Percentiles rank a stretch among this genome's conserved stretches.
phyloP scores from a whole-genome alignment of 2,888 invertebrate genomes.

The Eudasyphora cyanicolor region DNA sequence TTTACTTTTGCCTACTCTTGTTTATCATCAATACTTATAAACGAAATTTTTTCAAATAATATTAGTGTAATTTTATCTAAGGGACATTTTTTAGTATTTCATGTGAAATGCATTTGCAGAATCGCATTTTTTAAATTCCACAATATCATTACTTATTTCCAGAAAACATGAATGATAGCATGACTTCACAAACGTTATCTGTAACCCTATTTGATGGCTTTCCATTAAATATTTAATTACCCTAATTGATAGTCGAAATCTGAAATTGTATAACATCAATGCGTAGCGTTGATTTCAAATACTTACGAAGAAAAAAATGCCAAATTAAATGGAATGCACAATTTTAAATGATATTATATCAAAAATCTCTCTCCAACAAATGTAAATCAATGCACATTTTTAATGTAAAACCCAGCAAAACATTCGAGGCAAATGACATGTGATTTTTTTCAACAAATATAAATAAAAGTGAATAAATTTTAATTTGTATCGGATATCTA shows the following conservation, averaged over 20 bases:
- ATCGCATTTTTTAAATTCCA: not conserved
- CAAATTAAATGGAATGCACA: slow-evolving; percentile 2
- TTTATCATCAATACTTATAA: too few relatives aligned
- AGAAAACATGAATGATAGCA: too few relatives aligned
- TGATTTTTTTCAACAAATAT: too few relatives aligned
- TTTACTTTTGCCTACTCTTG: too few relatives aligned
- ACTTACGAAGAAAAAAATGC: too few relatives aligned
- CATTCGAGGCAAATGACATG: too few relatives aligned
- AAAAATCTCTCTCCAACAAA: not conserved
- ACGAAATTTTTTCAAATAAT: too few relatives aligned
- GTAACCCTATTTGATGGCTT: not conserved
- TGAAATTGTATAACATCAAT: not conserved
- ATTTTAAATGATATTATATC: slow-evolving; percentile 28
- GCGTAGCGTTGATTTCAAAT: not conserved
- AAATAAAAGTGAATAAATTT: too few relatives aligned
- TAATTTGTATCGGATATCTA: too few relatives aligned
- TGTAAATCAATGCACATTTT: not conserved
- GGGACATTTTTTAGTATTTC: too few relatives aligned
- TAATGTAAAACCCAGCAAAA: slow-evolving; percentile 5
- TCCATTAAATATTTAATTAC: slow-evolving; percentile 25
- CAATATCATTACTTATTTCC: not conserved
- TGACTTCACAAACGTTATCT: not conserved
- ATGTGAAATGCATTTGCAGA: too few relatives aligned
- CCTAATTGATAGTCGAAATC: slow-evolving; percentile 13
- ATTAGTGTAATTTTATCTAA: too few relatives aligned